These are phyloP conservation scores for Kryphioiulus occultus DNA, from an alignment of 2,888 invertebrate species.

Conservation along the genomic window DNA sequence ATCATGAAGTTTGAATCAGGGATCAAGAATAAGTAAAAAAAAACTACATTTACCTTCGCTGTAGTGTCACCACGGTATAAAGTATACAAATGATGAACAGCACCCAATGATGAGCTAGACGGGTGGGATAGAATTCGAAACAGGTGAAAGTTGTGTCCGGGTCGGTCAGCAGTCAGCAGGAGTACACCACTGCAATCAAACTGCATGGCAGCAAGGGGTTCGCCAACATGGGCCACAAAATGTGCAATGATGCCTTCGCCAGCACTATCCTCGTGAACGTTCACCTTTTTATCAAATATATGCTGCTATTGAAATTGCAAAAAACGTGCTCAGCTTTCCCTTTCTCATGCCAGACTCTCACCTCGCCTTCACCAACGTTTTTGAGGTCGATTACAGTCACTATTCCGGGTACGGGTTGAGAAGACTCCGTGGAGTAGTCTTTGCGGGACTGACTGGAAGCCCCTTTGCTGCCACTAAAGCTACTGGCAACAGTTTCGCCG, in stretches of 20 bases:
- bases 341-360: not conserved
- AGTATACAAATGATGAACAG: conserved; percentile 93
- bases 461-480: conserved; percentile 72
- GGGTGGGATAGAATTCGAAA: conserved; percentile 95
- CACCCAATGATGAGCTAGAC: conserved; percentile 82
- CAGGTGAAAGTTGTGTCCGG: conserved; percentile 95
- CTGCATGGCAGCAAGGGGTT: conserved; percentile 83
- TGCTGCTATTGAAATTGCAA: not conserved
- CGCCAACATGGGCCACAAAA: conserved; percentile 83
- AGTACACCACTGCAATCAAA: conserved; percentile 92
- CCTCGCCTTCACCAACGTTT: conserved; percentile 56
- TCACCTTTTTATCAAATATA: conserved; percentile 60
- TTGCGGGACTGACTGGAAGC: conserved; percentile 36
- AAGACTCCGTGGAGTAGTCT: conserved; percentile 62
- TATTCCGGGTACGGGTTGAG: conserved; percentile 83
- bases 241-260: conserved; percentile 83
- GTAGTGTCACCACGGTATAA: conserved; percentile 95
- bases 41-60: conserved; percentile 74
- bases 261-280: conserved; percentile 68
- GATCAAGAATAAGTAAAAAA: too few species aligned
- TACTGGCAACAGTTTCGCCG: conserved; percentile 91
- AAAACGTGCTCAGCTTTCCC: not conserved
- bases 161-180: conserved; percentile 86
- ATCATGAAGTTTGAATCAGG: too few species aligned
- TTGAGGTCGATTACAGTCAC: conserved; percentile 81